A percentile compares a stretch with the other conserved stretches of the same genome.
These are phyloP conservation scores for Meriones psammophilus DNA, from an alignment of 2,797 vertebrate genomes.

Conservation along the genomic window DNA sequence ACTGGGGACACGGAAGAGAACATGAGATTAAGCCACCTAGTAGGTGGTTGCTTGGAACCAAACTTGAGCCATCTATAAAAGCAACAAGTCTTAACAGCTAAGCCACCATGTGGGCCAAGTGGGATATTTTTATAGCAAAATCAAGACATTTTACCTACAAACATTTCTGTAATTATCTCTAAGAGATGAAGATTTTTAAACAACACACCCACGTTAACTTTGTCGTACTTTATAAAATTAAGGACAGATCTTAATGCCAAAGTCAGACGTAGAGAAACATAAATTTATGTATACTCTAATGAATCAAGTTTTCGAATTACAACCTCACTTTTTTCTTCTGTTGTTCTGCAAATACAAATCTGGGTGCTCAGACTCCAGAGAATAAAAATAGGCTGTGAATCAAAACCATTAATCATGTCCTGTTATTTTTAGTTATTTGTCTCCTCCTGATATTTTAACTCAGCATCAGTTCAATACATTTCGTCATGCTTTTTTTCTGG, in stretches of 20 bases:
- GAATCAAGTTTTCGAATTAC: slow-evolving; percentile 21
- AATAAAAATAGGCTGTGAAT: slow-evolving; percentile 79
- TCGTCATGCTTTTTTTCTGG: slow-evolving; percentile 15
- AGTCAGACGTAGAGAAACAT: slow-evolving; percentile 33
- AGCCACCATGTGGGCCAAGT: background rate
- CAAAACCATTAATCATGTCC: slow-evolving; percentile 75
- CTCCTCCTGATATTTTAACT: slow-evolving; percentile 73
- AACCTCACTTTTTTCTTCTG: slow-evolving; percentile 57
- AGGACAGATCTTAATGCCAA: slow-evolving; percentile 19
- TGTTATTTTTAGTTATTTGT: slow-evolving; percentile 77
- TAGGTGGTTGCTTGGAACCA: background rate
- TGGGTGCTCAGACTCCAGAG: slow-evolving; percentile 49
- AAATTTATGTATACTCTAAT: background rate
- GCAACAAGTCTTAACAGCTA: background rate
- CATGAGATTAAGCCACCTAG: background rate
- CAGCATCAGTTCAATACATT: slow-evolving; percentile 57
- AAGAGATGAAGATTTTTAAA: slow-evolving; percentile 47
- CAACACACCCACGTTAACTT: background rate
- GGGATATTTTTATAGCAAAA: slow-evolving; percentile 61
- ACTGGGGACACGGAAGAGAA: background rate
- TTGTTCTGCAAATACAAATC: slow-evolving; percentile 73
- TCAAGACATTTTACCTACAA: slow-evolving; percentile 31
- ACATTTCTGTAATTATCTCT: slow-evolving; percentile 35
- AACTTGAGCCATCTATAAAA: background rate
- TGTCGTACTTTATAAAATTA: slow-evolving; percentile 25